Base-by-base conservation (phyloP, 2,113 vertebrate species). In the Excalfactoria chinensis region DNA sequence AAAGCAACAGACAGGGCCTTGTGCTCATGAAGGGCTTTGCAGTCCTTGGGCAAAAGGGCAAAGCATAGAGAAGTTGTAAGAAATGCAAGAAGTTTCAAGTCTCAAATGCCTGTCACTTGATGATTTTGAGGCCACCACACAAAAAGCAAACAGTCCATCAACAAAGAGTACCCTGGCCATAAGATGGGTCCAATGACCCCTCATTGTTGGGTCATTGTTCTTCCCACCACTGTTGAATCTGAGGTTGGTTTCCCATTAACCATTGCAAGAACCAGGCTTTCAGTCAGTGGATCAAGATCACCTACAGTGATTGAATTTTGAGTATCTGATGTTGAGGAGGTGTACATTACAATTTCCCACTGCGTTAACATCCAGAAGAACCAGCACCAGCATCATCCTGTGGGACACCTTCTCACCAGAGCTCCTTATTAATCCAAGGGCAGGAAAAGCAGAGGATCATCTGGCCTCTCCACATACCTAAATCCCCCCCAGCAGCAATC, bases 281-380 rank as follows among this genome's bases (percentile, higher is more conserved):
- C 68, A 75, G 41, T 7, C 1, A 0, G 9, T 69, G 26, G 35
- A 32, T 92, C 22, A 53, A 77, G 66, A 55, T 44, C 43, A 73
- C 20, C 5, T 34, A 19, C 25, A 78, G 26, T 2, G 13, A 63
- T 4, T 14, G 71, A 81, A 37, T 48, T 74, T 77, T 32, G 35
- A 78, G 30, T 67, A 67, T n/a, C 32, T 78, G 67, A 76, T 60
- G 34, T 10, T 41, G 76, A 46, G 20, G 58, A 59, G 13, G 14
- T 60, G 11, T 17, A 34, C 22, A 19, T 9, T 1, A 1, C 48
- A 18, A 4, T 48, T 71, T 17, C 32, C 7, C 1, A 0, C 69
- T 72, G 59, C 0, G 0, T 46, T 75, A 59, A 25, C 10, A 16
- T 35, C 46, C 53, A 37, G 46, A 37, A 63, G 13, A 80, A 72